Evolutionary conservation across 2,113 vertebrate genomes (phyloP).

Genomic region (Oryzias curvinotus): DNA sequence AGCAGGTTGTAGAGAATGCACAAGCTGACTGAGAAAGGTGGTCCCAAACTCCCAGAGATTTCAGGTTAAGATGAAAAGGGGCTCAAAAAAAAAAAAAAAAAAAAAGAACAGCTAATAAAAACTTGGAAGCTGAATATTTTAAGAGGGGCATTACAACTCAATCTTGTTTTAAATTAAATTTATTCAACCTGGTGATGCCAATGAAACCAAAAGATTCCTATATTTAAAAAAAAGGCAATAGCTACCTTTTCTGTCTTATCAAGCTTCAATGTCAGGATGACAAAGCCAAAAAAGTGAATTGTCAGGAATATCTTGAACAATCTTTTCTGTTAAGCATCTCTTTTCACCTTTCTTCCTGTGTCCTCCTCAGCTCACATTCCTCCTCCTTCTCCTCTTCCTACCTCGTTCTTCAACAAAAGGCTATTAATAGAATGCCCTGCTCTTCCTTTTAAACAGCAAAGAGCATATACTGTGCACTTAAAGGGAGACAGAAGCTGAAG

Average conservation of each 20-base stretch:
- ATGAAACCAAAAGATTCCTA: background rate
- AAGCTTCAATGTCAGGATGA: conserved; percentile 2
- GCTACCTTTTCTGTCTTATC: background rate
- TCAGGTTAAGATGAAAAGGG: conserved; percentile 12
- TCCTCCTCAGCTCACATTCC: conserved; percentile 44
- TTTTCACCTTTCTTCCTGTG: conserved; percentile 30
- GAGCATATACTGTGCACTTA: conserved; percentile 59
- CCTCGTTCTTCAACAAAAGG: conserved; percentile 51
- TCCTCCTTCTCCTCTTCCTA: conserved; percentile 39
- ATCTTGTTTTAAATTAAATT: too few species aligned
- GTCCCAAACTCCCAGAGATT: background rate
- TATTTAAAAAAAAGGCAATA: background rate
- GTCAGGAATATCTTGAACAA: conserved; percentile 14
- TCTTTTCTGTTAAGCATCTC: conserved; percentile 15
- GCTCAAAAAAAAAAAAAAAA: background rate
- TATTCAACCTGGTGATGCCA: background rate
- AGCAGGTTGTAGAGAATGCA: conserved; percentile 44
- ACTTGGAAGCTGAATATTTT: too few species aligned
- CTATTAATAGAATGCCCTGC: conserved; percentile 71
- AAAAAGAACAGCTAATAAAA: too few species aligned
- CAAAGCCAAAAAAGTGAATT: conserved; percentile 22
- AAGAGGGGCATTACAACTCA: too few species aligned
- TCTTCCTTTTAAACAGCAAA: conserved; percentile 61
- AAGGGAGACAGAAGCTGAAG: conserved; percentile 53
- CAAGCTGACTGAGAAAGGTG: conserved; percentile 23